Percentiles rank a stretch among this genome's conserved stretches.
Evolutionary conservation across 2,797 vertebrate genomes (phyloP).

Genomic region (Champsocephalus esox): DNA sequence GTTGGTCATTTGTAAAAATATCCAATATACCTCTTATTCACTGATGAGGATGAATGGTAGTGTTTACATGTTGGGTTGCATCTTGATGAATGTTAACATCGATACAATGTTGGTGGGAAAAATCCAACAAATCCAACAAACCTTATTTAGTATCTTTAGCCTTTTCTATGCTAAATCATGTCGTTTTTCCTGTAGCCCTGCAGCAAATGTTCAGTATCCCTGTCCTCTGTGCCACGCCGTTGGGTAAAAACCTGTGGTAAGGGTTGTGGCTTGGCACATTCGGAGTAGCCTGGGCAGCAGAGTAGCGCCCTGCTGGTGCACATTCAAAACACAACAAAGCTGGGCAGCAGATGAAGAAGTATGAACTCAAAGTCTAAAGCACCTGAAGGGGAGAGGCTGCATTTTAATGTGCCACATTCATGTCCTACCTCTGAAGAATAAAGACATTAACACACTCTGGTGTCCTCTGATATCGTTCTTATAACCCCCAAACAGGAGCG

Average conservation of each 20-base stretch:
- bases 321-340: conserved; percentile 17
- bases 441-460: conserved; percentile 29
- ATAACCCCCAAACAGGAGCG: conserved; percentile 14
- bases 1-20: background rate
- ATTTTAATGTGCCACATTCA: conserved; percentile 26
- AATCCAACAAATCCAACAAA: background rate
- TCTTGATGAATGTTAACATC: background rate
- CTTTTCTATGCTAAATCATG: background rate
- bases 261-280: background rate
- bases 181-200: background rate
- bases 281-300: conserved; percentile 1
- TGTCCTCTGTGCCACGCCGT: fast-evolving
- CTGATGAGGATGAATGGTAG: background rate
- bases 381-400: background rate
- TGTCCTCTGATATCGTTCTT: conserved; percentile 22
- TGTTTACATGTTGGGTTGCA: background rate
- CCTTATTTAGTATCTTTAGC: background rate
- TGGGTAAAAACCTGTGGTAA: background rate
- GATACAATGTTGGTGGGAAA: background rate
- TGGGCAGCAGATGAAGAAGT: background rate
- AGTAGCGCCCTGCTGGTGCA: conserved; percentile 4
- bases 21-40: background rate
- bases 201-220: background rate
- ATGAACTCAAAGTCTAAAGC: conserved; percentile 4
- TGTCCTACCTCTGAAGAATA: conserved; percentile 14